Evolutionary conservation across 2,113 vertebrate species (phyloP), one percentile per base, ranked within the genome.

Genomic region (Chionis minor): DNA sequence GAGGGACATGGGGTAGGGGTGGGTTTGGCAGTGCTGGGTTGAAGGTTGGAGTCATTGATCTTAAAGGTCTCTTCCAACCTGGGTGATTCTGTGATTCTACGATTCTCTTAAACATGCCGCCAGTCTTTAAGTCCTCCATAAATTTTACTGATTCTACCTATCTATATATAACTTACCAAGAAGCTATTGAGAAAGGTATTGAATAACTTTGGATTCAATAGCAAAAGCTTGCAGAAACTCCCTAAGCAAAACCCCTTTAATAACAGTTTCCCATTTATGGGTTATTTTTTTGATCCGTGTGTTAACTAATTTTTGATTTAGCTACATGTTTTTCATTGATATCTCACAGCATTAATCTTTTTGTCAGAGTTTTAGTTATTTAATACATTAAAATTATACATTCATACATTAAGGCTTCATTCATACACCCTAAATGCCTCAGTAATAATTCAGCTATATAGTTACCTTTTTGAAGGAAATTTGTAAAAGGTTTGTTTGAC

Each of bases 241-340:
- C 47, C 5, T 55, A 59, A 74, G 52, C 10, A 96, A 88, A 77
- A 45, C 3, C 7, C 10, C 9, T 81, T 81, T 84, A 79, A 63
- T 55, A 89, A 27, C 27, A 44, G 33, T 85, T 92, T 79, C 22
- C 16, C 14, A 47, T 69, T 92, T 44, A 51, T 67, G 18, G 15
- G 6, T 32, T 77, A 18, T 52, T 61, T 91, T 58, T 92, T 91
- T 79, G 15, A 91, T 74, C 75, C 81, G 6, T 10, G n/a, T 56
- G n/a, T 23, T 91, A 92, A 94, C 74, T 86, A 42, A 23, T 49
- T 81, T 92, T 94, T 96, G 22, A 92, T 87, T 95, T 95, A 96
- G n/a, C 44, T 71, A n/a, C 35, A 18, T n/a, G 32, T 79, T 95
- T 94, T 44, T 89, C 33, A 61, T 40, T 79, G 78, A 56, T 75